A percentile compares a stretch with the other conserved stretches of the same genome.
Conservation (phyloP, 1,140 invertebrate genomes). For the Oreohelix idahoensis region DNA sequence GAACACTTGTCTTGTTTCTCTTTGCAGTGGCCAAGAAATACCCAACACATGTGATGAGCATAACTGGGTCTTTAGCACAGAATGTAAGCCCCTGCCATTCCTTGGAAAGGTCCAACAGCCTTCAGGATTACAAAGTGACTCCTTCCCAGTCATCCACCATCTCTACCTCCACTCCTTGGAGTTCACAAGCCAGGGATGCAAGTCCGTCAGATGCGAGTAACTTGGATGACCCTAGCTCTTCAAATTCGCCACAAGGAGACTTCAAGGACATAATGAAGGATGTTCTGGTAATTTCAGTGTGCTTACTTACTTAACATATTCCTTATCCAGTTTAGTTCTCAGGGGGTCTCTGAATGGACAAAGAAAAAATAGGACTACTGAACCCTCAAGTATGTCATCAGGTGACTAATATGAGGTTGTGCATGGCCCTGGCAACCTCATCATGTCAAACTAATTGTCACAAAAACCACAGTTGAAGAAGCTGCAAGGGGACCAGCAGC, state of each 20-base stretch:
- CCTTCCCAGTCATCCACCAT: constrained; percentile 32
- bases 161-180: constrained; percentile 27
- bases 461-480: no score
- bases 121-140: constrained; percentile 20
- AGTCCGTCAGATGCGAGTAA: constrained; percentile 13
- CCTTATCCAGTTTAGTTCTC: no score
- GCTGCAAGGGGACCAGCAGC: no score
- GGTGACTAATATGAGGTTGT: no score
- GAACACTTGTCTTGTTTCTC: neutral
- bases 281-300: constrained; percentile 7
- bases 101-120: neutral
- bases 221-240: constrained; percentile 24
- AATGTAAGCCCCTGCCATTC: constrained; percentile 18
- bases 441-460: no score
- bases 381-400: no score
- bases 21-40: constrained; percentile 27
- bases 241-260: constrained; percentile 17
- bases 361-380: no score
- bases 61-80: neutral
- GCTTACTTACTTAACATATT: no score
- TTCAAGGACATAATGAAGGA: constrained; percentile 16
- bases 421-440: no score
- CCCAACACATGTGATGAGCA: constrained; percentile 32
- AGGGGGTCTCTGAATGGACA: no score
- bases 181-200: neutral